These are phyloP conservation scores for Solenodon paradoxus DNA, from an alignment of 2,113 vertebrate species.

Conservation along the genomic window DNA sequence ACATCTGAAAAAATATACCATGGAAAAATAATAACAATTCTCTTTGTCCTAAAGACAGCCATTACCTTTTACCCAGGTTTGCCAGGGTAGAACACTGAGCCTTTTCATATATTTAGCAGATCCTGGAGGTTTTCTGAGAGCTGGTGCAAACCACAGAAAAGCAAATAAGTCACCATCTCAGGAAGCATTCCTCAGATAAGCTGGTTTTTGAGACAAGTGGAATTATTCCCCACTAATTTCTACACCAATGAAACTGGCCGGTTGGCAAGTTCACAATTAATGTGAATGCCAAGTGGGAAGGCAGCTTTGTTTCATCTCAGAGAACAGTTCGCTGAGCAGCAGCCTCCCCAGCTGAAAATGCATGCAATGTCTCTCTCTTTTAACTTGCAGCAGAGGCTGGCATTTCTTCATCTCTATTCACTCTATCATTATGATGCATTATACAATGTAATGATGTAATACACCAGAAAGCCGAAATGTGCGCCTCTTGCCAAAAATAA, in stretches of 20 bases:
- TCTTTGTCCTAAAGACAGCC: background rate
- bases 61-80: constrained; percentile 27
- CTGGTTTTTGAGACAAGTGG: constrained; percentile 82
- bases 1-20: background rate
- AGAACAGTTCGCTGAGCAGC: constrained; percentile 83
- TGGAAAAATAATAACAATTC: constrained; percentile 46
- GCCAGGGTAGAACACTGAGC: background rate
- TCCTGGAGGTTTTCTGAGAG: constrained; percentile 74
- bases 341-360: constrained; percentile 85
- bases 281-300: constrained; percentile 85
- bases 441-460: constrained; percentile 90
- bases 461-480: constrained; percentile 83
- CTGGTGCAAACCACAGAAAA: constrained; percentile 70
- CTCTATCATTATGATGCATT: constrained; percentile 90
- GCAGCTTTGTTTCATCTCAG: constrained; percentile 87
- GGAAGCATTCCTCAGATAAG: constrained; percentile 80
- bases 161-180: constrained; percentile 72
- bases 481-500: constrained; percentile 87
- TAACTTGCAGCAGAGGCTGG: constrained; percentile 85
- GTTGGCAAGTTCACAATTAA: constrained; percentile 88
- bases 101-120: constrained; percentile 52
- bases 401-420: constrained; percentile 86
- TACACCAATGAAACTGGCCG: constrained; percentile 82
- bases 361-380: constrained; percentile 81
- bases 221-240: constrained; percentile 86